phyloP scores from a whole-genome alignment of 2,797 vertebrate species.

The Liparis tanakae region DNA sequence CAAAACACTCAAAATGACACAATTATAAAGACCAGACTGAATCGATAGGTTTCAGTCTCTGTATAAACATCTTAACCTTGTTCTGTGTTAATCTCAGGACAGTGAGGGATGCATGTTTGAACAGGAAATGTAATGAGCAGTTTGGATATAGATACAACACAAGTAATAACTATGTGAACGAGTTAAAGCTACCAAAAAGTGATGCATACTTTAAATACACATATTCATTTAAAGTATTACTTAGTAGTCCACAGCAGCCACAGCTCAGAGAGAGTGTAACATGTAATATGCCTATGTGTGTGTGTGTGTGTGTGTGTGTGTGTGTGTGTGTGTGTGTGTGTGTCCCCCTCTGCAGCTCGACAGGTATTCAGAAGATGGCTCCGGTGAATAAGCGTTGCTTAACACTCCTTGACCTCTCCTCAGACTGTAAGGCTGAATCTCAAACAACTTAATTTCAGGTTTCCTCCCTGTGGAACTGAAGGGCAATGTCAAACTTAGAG shows the following conservation, averaged over 20 bases:
- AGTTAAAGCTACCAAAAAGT: neutral
- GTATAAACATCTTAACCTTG: neutral
- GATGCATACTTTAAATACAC: neutral
- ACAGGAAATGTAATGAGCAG: neutral
- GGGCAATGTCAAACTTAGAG: constrained; percentile 68
- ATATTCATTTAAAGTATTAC: neutral
- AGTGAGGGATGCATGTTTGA: neutral
- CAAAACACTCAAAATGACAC: neutral
- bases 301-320: neutral
- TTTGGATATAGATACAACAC: neutral
- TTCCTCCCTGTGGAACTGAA: constrained; percentile 64
- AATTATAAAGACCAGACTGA: neutral
- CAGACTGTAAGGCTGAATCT: constrained; percentile 62
- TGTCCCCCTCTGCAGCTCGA: constrained; percentile 37
- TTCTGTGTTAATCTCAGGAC: neutral
- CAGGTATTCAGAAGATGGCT: constrained; percentile 51
- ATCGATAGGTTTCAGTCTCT: neutral
- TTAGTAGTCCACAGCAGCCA: neutral
- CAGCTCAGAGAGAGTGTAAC: neutral
- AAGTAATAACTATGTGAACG: neutral
- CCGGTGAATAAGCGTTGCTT: constrained; percentile 50
- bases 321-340: neutral
- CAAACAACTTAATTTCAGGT: constrained; percentile 69
- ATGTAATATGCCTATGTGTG: neutral
- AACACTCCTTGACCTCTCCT: constrained; percentile 70